Conservation (phyloP, 2,888 invertebrate genomes). For the Linnaemya vulpina region DNA sequence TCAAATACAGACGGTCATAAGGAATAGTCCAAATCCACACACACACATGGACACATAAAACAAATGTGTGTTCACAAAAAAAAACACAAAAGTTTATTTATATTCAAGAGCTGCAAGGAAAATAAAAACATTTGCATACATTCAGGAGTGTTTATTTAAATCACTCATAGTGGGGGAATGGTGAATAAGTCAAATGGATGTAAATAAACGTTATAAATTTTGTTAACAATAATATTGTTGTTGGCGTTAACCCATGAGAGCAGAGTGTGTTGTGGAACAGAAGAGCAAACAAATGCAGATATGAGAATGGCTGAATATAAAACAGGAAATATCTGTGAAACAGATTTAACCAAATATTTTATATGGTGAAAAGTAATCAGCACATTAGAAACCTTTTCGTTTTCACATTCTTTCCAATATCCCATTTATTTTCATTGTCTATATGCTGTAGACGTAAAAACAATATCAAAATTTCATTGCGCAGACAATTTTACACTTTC, state of each 20-base stretch:
- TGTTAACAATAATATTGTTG: constrained; percentile 24
- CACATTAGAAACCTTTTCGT: too few relatives aligned
- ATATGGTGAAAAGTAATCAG: too few relatives aligned
- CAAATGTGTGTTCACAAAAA: background rate
- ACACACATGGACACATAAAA: background rate
- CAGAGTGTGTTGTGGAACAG: background rate
- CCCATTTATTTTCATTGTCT: constrained; percentile 5
- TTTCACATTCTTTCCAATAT: background rate
- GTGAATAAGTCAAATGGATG: constrained; percentile 51
- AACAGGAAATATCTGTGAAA: too few relatives aligned
- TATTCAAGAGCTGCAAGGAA: constrained; percentile 17
- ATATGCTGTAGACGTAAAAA: constrained; percentile 8
- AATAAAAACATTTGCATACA: constrained; percentile 52
- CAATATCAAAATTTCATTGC: constrained; percentile 30
- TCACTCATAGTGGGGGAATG: constrained; percentile 6
- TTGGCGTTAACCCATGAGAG: background rate
- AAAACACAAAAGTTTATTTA: background rate
- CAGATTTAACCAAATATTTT: too few relatives aligned
- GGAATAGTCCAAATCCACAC: background rate
- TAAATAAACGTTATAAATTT: constrained; percentile 46
- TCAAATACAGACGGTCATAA: constrained; percentile 6
- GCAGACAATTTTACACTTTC: constrained; percentile 56
- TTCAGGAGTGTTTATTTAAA: constrained; percentile 45
- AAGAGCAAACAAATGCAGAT: background rate
- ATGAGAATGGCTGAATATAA: background rate